Percentiles rank a stretch among this genome's conserved stretches.
phyloP scores from a whole-genome alignment of 2,888 invertebrate genomes.

The Lasioglossum zephyrum region DNA sequence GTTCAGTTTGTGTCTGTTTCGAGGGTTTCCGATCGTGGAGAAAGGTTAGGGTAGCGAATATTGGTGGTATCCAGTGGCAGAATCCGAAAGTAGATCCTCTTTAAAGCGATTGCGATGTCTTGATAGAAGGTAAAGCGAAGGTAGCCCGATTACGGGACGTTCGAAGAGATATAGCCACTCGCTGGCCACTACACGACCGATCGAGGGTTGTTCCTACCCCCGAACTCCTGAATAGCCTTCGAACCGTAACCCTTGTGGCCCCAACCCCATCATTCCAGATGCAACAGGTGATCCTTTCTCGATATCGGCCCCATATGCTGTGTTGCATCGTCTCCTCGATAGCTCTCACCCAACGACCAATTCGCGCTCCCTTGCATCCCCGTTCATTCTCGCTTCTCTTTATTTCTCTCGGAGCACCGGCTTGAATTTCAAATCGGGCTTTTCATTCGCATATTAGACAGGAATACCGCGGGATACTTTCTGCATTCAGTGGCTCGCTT shows the following conservation, averaged over 20 bases:
- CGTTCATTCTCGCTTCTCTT: constrained; percentile 40
- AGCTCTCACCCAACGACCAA: constrained; percentile 64
- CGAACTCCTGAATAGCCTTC: constrained; percentile 83
- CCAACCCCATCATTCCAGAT: constrained; percentile 82
- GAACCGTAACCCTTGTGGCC: constrained; percentile 79
- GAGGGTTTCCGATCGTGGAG: background rate
- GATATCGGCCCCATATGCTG: constrained; percentile 81
- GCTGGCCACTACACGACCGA: constrained; percentile 76
- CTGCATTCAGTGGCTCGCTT: background rate
- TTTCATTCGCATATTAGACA: constrained; percentile 20
- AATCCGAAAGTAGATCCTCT: constrained; percentile 34
- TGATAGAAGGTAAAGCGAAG: constrained; percentile 55
- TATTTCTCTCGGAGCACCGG: constrained; percentile 15
- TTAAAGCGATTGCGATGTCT: constrained; percentile 64
- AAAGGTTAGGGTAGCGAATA: background rate
- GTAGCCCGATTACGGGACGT: constrained; percentile 66
- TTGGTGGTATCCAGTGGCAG: background rate
- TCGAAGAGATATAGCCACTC: constrained; percentile 74
- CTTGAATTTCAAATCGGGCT: constrained; percentile 30
- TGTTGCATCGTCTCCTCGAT: constrained; percentile 70
- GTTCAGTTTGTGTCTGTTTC: background rate
- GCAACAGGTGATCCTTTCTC: constrained; percentile 84
- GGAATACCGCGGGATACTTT: background rate
- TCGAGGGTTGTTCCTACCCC: constrained; percentile 78
- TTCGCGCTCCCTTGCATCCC: constrained; percentile 61